Percentiles rank a stretch among this genome's conserved stretches.
Evolutionary conservation across 2,113 vertebrate genomes (phyloP).

Genomic region (Menidia beryllina): DNA sequence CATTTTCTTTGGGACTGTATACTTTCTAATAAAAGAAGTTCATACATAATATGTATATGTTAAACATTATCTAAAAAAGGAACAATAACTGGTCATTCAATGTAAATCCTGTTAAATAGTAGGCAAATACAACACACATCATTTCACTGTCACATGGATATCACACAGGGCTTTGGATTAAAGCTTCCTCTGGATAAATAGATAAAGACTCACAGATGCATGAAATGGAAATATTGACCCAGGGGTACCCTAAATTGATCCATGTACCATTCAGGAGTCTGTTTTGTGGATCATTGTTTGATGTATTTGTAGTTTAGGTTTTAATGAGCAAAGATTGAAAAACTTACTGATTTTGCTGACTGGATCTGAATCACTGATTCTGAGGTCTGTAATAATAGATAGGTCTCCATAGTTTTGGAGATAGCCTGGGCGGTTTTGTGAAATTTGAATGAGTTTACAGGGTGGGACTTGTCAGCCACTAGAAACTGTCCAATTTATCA

Average conservation of each 20-base stretch:
- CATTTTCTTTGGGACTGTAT: not conserved
- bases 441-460: slow-evolving; percentile 21
- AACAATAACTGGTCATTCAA: not conserved
- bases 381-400: slow-evolving; percentile 4
- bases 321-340: not conserved
- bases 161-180: too few species aligned
- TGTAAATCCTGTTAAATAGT: not conserved
- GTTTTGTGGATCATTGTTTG: too few species aligned
- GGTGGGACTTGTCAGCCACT: slow-evolving; percentile 1
- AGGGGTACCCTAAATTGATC: too few species aligned
- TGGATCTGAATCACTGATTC: slow-evolving; percentile 18
- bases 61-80: too few species aligned
- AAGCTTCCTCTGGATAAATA: not conserved
- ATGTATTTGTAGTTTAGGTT: not conserved
- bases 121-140: not conserved
- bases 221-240: not conserved
- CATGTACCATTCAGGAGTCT: too few species aligned
- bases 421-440: slow-evolving; percentile 11
- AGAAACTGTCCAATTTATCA: slow-evolving; percentile 15
- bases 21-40: too few species aligned
- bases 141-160: not conserved
- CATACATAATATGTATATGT: too few species aligned
- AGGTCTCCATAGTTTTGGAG: slow-evolving; percentile 1
- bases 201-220: not conserved
- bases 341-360: not conserved